Conservation (phyloP, 2,797 vertebrate species). For the Mallotus villosus region DNA sequence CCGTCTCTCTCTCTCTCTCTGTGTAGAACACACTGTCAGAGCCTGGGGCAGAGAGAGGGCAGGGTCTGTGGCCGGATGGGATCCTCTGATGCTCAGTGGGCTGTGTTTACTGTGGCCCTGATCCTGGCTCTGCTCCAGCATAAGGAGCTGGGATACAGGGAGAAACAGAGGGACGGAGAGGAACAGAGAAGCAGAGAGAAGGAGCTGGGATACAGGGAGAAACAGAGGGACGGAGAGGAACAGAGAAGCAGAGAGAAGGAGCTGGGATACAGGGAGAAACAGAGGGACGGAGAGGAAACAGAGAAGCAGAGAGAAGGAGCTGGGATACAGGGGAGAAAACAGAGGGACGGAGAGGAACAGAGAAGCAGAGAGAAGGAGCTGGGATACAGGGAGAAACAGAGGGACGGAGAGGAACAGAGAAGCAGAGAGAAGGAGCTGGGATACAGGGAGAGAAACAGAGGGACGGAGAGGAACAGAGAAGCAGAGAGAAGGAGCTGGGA, state of each 20-base stretch:
- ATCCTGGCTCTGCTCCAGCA: too few relatives aligned
- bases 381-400: background rate
- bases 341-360: background rate
- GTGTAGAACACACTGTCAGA: too few relatives aligned
- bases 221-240: constrained; percentile 20
- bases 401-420: background rate
- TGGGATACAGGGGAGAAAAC: background rate
- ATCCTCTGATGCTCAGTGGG: too few relatives aligned
- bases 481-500: too few relatives aligned
- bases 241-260: constrained; percentile 19
- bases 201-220: constrained; percentile 7
- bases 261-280: background rate
- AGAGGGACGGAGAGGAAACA: background rate
- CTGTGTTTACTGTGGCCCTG: too few relatives aligned
- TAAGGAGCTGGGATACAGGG: too few relatives aligned
- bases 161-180: background rate
- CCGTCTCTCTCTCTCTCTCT: too few relatives aligned
- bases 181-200: constrained; percentile 1
- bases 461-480: constrained; percentile 19
- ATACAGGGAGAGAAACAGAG: too few relatives aligned
- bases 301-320: constrained; percentile 8
- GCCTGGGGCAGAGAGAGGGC: too few relatives aligned
- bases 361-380: constrained; percentile 8
- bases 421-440: constrained; percentile 9
- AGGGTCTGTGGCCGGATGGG: too few relatives aligned